phyloP scores from a whole-genome alignment of 2,113 vertebrate species.

The Cepphus grylle region DNA sequence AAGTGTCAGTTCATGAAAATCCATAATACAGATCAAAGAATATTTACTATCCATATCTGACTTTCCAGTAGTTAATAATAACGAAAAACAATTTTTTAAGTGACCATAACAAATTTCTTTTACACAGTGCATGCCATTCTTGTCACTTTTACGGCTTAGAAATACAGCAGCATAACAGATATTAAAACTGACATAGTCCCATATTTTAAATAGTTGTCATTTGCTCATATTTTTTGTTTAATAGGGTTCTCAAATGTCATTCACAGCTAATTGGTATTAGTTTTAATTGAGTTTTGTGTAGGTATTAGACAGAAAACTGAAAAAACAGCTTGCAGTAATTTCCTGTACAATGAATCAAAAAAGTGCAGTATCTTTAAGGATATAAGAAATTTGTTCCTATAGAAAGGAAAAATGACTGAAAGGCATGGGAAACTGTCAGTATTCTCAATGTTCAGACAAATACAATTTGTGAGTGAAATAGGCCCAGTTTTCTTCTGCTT shows the following conservation, averaged over 20 bases:
- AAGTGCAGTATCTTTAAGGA: background rate
- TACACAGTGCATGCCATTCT: background rate
- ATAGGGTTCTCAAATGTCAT: slow-evolving; percentile 5
- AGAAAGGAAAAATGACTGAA: background rate
- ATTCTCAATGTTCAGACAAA: background rate
- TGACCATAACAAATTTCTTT: slow-evolving; percentile 25
- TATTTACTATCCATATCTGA: background rate
- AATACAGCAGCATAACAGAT: background rate
- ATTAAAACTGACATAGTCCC: background rate
- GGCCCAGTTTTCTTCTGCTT: background rate
- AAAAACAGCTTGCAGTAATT: background rate
- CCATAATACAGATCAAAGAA: background rate
- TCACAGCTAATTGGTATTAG: background rate
- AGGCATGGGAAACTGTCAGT: background rate
- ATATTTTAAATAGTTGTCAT: slow-evolving; percentile 12
- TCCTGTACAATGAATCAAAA: background rate
- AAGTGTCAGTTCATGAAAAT: background rate
- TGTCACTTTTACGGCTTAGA: background rate
- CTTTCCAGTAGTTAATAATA: slow-evolving; percentile 22
- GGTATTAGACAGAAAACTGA: background rate
- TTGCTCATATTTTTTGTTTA: slow-evolving; percentile 17
- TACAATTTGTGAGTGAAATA: background rate
- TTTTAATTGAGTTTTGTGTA: background rate
- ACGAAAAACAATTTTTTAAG: slow-evolving; percentile 27
- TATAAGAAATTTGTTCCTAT: background rate